These are phyloP conservation scores for Diuraphis noxia DNA, from an alignment of 1,140 invertebrate genomes.

Conservation along the genomic window DNA sequence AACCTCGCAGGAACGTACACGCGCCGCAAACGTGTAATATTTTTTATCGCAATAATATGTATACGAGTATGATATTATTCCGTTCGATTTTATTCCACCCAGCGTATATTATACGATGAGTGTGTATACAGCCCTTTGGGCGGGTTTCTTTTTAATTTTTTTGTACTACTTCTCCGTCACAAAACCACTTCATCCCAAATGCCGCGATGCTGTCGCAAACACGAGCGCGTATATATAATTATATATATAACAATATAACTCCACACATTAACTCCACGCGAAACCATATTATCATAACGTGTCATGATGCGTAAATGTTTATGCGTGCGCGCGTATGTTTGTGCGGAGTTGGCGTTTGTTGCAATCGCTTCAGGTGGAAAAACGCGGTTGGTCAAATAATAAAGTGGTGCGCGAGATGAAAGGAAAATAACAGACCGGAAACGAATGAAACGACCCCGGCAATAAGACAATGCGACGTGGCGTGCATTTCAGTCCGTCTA, in stretches of 20 bases:
- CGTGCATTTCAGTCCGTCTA: constrained; percentile 32
- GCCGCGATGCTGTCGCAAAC: no score
- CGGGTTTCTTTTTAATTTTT: background rate
- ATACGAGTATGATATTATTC: background rate
- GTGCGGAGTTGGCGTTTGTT: background rate
- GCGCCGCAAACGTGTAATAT: background rate
- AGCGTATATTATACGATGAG: no score
- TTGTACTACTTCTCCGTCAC: background rate
- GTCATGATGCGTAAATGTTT: no score
- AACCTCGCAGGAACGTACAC: constrained; percentile 22
- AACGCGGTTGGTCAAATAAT: background rate
- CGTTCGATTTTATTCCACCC: background rate
- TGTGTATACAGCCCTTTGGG: no score
- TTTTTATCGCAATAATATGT: background rate
- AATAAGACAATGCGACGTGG: constrained; percentile 33
- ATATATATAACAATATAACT: no score
- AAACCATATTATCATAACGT: background rate
- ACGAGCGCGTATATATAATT: no score
- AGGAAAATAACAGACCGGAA: constrained; percentile 23
- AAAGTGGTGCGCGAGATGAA: constrained; percentile 2
- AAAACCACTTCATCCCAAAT: background rate
- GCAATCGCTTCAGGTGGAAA: background rate
- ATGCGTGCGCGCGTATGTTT: background rate
- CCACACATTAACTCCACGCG: no score
- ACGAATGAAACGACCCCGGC: background rate